Base-by-base conservation (phyloP, 2,113 vertebrate genomes). In the Lanius collurio region DNA sequence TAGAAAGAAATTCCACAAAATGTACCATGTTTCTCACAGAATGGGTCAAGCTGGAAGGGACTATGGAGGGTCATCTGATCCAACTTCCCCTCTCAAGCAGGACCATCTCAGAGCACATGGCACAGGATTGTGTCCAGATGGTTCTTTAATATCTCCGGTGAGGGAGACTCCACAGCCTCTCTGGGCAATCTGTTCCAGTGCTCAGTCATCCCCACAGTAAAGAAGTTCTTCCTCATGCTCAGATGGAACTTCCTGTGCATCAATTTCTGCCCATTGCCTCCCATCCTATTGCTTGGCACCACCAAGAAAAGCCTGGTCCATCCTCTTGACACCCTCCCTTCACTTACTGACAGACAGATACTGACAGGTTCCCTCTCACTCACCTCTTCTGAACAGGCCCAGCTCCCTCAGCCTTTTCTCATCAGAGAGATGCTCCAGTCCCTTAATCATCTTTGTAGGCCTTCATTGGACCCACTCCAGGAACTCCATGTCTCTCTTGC, bases 31-130 rank as follows among this genome's bases (percentile, higher is more conserved):
- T 60, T 2, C 27, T 81, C 27, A 37, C 31, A 26, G 17, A 12
- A 27, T 12, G 9, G 15, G 15, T 33, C 46, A 46, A 15, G 14
- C 33, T 69, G 4, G 39, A 60, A 69, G 7, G 12, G 55, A 37
- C 15, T 12, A 46, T 5, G 7, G 33, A 8, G 22, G 7, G 7
- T 42, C 21, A 3, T 18, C 39, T 60, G 14, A 33, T 18, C 23
- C 27, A 44, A 50, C 33, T 15, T 28, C 22, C 7, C 22, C 18
- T 33, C 12, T 69, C 33, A 22, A 10, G 8, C 9, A 46, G 37
- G 11, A 4, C 3, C 8, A 53, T 69, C 15, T 7, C 5, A 46
- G 15, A 69, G 9, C 23, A 62, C 18, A 18, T 0, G 0, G 21
- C 14, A 59, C 46, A 60, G 17, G 18, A 60, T 10, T 77, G 18